Base-by-base conservation (phyloP, 1,140 invertebrate genomes). In the Proctacanthus coquilletti region DNA sequence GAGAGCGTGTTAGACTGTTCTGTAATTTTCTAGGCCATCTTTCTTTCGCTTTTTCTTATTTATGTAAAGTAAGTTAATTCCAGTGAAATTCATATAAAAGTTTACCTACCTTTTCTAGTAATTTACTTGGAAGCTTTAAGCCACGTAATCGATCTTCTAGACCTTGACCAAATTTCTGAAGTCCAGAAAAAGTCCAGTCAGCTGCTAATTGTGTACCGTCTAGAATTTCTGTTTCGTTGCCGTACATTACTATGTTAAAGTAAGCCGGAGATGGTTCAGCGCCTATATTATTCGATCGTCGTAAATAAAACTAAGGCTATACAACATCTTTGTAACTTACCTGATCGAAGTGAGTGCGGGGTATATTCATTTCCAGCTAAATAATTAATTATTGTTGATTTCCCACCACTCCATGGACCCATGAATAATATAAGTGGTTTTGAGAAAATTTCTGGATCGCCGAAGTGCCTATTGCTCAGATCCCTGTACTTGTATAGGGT, bases 381-480 rank as follows among this genome's bases (percentile, higher is more conserved):
- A 65, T 94, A 95, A 63, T 95, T 95, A 35, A 94, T 77, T 43
- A 94, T 87, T 8, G 84, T 83, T 3, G 88, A 92, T 65, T 95
- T 95, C 45, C 91, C 91, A 43, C 87, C 86, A 50, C 85, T 91
- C 86, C 88, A 94, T 17, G 89, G 88, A 23, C 91, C 89, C 80
- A 94, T 84, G 50, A 95, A 89, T 0, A 95, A 62, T 30, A 94
- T 72, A 51, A 94, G 63, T 6, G 91, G 89, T 57, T 93, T 94
- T 0, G 86, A 89, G 61, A 92, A 91, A 55, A 94, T 91, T 70
- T 94, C 88, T 5, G 86, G 80, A 68, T 94, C 88, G 62, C 84
- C 83, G 53, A 88, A 88, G 63, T 89, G 84, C 43, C 88, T 71
- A 51, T 91, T 91, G 51, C 86, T 92, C 27, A 94, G 70, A 55